Evolutionary conservation across 2,888 invertebrate genomes (phyloP).

Genomic region (Conchocele bisecta): DNA sequence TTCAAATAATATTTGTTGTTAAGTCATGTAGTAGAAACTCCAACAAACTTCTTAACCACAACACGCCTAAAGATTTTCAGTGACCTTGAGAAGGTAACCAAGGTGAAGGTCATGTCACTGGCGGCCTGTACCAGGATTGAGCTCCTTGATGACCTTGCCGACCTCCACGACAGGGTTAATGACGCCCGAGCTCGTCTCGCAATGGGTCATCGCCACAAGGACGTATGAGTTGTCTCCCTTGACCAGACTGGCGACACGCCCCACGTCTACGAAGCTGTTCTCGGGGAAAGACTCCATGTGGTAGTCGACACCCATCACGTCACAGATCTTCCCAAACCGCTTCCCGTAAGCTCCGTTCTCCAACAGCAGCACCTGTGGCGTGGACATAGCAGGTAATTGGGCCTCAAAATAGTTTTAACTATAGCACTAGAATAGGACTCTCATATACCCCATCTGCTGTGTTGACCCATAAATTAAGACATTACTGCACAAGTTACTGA

Average conservation of each 20-base stretch:
- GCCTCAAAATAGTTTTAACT: too few relatives aligned
- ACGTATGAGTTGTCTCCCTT: conserved; percentile 75
- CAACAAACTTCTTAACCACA: too few relatives aligned
- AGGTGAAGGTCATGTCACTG: too few relatives aligned
- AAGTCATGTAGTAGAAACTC: too few relatives aligned
- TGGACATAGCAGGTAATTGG: too few relatives aligned
- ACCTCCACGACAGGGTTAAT: conserved; percentile 83
- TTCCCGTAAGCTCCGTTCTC: conserved; percentile 84
- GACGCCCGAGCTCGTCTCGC: conserved; percentile 84
- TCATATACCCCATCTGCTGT: too few relatives aligned
- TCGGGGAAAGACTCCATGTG: conserved; percentile 81
- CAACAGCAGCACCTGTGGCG: conserved; percentile 82
- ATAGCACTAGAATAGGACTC: too few relatives aligned
- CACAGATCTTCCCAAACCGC: conserved; percentile 83
- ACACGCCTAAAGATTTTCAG: too few relatives aligned
- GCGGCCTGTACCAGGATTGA: conserved; percentile 68
- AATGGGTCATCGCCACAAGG: conserved; percentile 83
- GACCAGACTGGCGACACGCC: conserved; percentile 69
- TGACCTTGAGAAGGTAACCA: too few relatives aligned
- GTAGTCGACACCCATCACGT: conserved; percentile 76
- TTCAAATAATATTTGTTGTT: too few relatives aligned
- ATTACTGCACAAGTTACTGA: too few relatives aligned
- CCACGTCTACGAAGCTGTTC: conserved; percentile 74
- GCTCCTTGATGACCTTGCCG: conserved; percentile 79
- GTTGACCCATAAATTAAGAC: too few relatives aligned